These are phyloP conservation scores for Orthonevra nobilis DNA, from an alignment of 2,888 invertebrate genomes.

Conservation along the genomic window DNA sequence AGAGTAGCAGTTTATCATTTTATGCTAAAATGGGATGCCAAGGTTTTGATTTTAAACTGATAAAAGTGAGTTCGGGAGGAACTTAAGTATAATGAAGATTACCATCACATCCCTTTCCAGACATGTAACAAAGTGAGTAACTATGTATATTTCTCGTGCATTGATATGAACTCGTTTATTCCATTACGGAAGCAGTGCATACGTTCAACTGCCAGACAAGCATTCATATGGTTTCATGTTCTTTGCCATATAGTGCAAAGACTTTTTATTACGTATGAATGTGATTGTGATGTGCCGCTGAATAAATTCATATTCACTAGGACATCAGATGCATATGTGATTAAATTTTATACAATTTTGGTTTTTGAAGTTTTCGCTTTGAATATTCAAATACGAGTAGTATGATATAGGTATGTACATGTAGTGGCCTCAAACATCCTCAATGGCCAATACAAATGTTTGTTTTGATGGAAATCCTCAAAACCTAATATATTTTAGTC, in stretches of 20 bases:
- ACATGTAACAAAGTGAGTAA: too few relatives aligned
- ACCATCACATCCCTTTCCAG: too few relatives aligned
- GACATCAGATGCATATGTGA: slow-evolving; percentile 44
- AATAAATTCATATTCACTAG: slow-evolving; percentile 51
- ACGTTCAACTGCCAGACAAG: slow-evolving; percentile 6
- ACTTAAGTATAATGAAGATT: too few relatives aligned
- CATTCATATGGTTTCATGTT: background rate
- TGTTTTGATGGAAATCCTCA: slow-evolving; percentile 43
- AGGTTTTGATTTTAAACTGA: too few relatives aligned
- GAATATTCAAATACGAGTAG: slow-evolving; percentile 43
- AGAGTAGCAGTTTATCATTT: slow-evolving; percentile 27
- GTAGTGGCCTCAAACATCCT: too few relatives aligned
- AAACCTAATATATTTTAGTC: slow-evolving; percentile 51
- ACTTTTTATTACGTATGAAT: too few relatives aligned
- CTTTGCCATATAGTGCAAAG: background rate
- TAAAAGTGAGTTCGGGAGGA: too few relatives aligned
- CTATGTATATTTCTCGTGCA: too few relatives aligned
- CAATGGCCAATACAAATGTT: too few relatives aligned
- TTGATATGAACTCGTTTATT: too few relatives aligned
- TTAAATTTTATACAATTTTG: slow-evolving; percentile 23
- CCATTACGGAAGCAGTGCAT: too few relatives aligned
- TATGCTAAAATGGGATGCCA: slow-evolving; percentile 30
- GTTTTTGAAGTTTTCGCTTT: slow-evolving; percentile 35
- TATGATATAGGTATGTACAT: slow-evolving; percentile 9
- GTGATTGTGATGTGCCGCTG: slow-evolving; percentile 9